phyloP scores from a whole-genome alignment of 2,113 vertebrate genomes.

The Cricetomys ansorgei region DNA sequence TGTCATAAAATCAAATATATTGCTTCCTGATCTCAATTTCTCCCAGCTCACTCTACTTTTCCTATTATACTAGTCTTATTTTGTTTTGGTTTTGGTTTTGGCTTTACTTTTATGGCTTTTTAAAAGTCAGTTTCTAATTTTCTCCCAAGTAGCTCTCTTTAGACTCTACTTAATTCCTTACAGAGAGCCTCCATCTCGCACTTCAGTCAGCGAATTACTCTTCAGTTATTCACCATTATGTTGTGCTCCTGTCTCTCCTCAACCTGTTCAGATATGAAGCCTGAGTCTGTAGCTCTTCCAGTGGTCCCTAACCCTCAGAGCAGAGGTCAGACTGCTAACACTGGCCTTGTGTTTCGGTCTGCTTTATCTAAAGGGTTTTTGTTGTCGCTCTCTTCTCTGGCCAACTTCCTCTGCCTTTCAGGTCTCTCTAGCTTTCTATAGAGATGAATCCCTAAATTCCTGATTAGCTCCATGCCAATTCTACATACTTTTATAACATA shows the following conservation, averaged over 20 bases:
- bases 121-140: conserved; percentile 24
- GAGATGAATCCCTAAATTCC: conserved; percentile 15
- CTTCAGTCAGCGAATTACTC: not conserved
- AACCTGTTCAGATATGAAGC: not conserved
- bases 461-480: not conserved
- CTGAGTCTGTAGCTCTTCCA: not conserved
- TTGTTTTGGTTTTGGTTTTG: not conserved
- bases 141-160: not conserved
- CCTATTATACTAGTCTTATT: not conserved
- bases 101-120: conserved; percentile 26
- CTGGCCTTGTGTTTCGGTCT: conserved; percentile 3
- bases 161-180: not conserved
- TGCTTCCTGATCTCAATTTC: not conserved
- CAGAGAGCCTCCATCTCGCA: not conserved
- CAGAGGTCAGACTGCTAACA: not conserved
- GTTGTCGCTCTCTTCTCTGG: not conserved
- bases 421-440: not conserved
- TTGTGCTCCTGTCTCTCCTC: not conserved
- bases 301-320: not conserved
- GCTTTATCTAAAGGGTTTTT: not conserved
- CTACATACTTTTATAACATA: not conserved
- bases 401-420: conserved; percentile 22
- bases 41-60: not conserved
- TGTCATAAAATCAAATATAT: conserved; percentile 6
- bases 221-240: not conserved